These are phyloP conservation scores for Thaumatotibia leucotreta DNA, from an alignment of 1,140 invertebrate genomes.

Conservation along the genomic window DNA sequence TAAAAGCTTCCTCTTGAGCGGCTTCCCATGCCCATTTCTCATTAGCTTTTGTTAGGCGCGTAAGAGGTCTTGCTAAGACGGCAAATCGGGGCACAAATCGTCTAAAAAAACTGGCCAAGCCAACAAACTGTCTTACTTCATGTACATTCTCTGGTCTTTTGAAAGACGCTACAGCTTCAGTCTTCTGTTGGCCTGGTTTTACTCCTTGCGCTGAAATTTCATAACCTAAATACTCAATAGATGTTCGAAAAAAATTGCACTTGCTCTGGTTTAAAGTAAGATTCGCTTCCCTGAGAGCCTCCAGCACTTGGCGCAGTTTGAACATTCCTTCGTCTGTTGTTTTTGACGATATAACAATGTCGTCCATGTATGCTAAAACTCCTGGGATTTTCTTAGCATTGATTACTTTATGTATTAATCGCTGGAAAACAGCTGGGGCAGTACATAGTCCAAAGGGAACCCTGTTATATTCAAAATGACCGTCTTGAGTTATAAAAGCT, in stretches of 20 bases:
- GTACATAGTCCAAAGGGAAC: conserved; percentile 58
- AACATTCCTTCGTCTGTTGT: background rate
- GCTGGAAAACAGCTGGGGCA: conserved; percentile 56
- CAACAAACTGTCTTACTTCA: conserved; percentile 36
- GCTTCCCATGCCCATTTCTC: conserved; percentile 16
- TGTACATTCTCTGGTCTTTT: conserved; percentile 24
- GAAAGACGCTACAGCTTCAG: conserved; percentile 28
- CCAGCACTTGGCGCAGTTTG: background rate
- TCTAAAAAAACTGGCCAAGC: conserved; percentile 13
- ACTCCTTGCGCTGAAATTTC: conserved; percentile 26
- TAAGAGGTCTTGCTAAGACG: conserved; percentile 30
- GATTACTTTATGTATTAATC: conserved; percentile 42
- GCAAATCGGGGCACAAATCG: conserved; percentile 35
- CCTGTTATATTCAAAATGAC: conserved; percentile 44
- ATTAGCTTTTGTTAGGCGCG: conserved; percentile 32
- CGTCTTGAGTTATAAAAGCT: conserved; percentile 48
- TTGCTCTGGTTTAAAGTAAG: conserved; percentile 13
- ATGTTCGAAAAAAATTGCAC: conserved; percentile 24
- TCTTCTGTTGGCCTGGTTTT: conserved; percentile 28
- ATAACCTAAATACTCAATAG: conserved; percentile 25
- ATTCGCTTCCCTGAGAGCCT: background rate
- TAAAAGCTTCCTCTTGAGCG: conserved; percentile 31
- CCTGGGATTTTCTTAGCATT: background rate
- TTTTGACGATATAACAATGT: conserved; percentile 7
- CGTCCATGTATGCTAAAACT: conserved; percentile 13